Evolutionary conservation across 2,113 vertebrate species (phyloP).

Genomic region (Vireo altiloquus): DNA sequence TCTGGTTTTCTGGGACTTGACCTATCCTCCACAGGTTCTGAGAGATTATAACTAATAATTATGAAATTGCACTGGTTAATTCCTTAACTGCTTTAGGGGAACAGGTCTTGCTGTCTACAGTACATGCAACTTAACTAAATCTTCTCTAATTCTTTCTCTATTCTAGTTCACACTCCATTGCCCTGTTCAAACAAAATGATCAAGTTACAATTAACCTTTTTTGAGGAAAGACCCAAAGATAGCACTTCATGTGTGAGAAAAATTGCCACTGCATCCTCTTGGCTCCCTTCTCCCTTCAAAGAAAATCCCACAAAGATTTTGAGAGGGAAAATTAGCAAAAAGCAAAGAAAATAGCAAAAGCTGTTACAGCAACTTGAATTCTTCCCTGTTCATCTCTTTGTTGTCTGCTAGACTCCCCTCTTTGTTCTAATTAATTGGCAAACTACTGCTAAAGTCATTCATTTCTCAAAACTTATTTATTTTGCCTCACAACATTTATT

Average conservation of each 20-base stretch:
- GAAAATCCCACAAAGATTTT: neutral
- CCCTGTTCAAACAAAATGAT: neutral
- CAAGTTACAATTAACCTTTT: constrained; percentile 19
- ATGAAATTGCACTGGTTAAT: constrained; percentile 2
- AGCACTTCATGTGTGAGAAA: neutral
- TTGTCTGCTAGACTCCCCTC: constrained; percentile 35
- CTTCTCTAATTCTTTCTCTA: neutral
- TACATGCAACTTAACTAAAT: neutral
- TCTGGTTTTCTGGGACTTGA: neutral
- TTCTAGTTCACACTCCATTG: neutral
- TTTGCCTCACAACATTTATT: constrained; percentile 69
- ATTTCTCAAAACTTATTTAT: constrained; percentile 73
- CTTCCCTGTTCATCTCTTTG: constrained; percentile 32
- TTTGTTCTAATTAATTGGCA: constrained; percentile 75
- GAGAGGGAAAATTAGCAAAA: neutral
- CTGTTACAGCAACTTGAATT: neutral
- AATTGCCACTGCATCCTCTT: neutral
- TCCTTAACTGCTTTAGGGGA: neutral
- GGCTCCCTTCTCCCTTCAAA: neutral
- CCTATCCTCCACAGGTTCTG: neutral
- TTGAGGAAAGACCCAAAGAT: neutral
- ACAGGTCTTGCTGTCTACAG: neutral
- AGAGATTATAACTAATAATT: neutral
- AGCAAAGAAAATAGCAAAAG: neutral
- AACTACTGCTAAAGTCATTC: constrained; percentile 63